Conservation (phyloP, 2,113 vertebrate genomes). For the Conger conger region DNA sequence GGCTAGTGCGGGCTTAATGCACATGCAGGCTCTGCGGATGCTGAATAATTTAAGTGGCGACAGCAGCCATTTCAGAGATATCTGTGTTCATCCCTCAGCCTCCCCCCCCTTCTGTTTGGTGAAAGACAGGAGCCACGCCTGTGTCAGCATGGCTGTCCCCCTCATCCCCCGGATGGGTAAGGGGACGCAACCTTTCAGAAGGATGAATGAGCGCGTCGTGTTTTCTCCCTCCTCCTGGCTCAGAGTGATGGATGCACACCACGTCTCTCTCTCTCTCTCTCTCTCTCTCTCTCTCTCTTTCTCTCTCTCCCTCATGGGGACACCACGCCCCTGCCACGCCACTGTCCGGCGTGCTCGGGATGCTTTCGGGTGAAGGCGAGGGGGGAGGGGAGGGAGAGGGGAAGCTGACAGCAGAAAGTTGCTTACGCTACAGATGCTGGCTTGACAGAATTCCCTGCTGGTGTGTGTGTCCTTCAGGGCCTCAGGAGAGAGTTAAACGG, state of each 20-base stretch:
- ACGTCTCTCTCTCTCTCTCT: not conserved
- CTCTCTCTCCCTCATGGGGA: no score
- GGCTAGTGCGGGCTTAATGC: not conserved
- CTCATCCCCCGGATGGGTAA: not conserved
- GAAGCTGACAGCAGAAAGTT: not conserved
- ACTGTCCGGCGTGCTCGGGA: no score
- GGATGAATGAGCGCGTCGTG: not conserved
- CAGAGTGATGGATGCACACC: not conserved
- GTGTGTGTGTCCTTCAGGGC: not conserved
- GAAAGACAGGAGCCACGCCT: not conserved
- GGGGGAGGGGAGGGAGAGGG: not conserved
- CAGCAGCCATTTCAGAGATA: not conserved
- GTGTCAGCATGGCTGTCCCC: not conserved
- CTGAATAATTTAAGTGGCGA: not conserved
- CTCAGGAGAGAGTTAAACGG: not conserved
- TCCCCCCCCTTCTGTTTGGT: not conserved
- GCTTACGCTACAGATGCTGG: constrained; percentile 1
- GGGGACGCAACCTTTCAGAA: constrained; percentile 1
- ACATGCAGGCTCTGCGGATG: not conserved
- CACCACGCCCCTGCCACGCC: no score
- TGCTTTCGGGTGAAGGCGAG: no score
- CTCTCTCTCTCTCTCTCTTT: no score
- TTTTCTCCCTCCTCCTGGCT: not conserved
- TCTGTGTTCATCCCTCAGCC: not conserved
- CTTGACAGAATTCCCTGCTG: not conserved